These are phyloP conservation scores for Pseudoatta argentina DNA, from an alignment of 1,140 invertebrate species.

Conservation along the genomic window DNA sequence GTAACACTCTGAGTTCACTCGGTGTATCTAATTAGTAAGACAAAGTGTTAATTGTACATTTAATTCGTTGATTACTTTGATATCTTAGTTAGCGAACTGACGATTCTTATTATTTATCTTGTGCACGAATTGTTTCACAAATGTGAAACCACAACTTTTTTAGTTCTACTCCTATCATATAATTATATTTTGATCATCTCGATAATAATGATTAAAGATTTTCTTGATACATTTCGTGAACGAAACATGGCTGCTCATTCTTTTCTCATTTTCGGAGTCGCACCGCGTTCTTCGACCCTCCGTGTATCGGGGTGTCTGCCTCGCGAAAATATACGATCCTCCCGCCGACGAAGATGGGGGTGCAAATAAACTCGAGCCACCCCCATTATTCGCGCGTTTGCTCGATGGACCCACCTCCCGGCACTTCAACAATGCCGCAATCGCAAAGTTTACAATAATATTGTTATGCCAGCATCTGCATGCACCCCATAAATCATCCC, in stretches of 20 bases:
- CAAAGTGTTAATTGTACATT: neutral
- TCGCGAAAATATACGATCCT: conserved; percentile 39
- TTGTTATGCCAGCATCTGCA: conserved; percentile 55
- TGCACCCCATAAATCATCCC: conserved; percentile 56
- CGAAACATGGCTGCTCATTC: conserved; percentile 8
- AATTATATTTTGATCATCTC: conserved; percentile 1
- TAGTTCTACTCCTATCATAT: neutral
- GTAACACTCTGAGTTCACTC: no score
- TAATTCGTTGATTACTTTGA: neutral
- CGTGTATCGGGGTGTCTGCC: conserved; percentile 3
- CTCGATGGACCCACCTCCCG: conserved; percentile 22
- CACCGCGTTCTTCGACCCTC: neutral
- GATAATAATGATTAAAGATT: conserved; percentile 7
- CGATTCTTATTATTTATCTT: neutral
- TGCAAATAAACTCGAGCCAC: conserved; percentile 44
- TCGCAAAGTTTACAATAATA: conserved; percentile 62
- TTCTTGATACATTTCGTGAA: neutral
- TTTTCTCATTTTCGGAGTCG: conserved; percentile 24
- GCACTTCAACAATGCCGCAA: conserved; percentile 50
- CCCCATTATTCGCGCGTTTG: conserved; percentile 55
- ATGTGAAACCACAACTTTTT: neutral
- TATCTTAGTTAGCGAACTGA: neutral
- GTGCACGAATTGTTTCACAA: neutral
- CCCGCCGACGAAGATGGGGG: conserved; percentile 24
- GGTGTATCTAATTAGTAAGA: no score